Evolutionary conservation across 2,888 invertebrate genomes (phyloP), one percentile per base, ranked within the genome.

Genomic region (Leptothorax acervorum): DNA sequence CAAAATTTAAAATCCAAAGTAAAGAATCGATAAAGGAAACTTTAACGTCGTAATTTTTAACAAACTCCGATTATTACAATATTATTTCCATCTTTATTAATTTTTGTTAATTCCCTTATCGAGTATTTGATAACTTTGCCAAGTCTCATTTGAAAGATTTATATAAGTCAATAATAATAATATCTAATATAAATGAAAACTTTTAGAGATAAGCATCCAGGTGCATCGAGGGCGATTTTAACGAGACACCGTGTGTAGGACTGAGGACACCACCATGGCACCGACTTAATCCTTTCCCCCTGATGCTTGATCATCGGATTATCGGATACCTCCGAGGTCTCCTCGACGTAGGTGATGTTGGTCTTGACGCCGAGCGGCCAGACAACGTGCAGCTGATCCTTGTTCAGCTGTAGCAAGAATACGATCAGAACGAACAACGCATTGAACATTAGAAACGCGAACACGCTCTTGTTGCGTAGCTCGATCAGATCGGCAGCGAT

Each of bases 401-500:
- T 99, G 96, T 99, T 99, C 96, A 99, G 97, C 97, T 99, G 99
- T 95, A 99, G 97, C 95, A 99, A 97, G 96, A 99, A 98, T 95
- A 99, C 99, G 96, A 99, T 98, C 96, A 99, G 97, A 95, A 99
- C 98, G 97, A 99, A 99, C 95, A 99, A 97, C 95, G 99, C 98
- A 97, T 99, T 99, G 97, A 99, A 98, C 99, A 99, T 99, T 96
- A 99, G 98, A 97, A 99, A 99, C 95, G 98, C 98, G 96, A 99
- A 99, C 94, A 99, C 98, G 94, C 98, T 98, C 95, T 99, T 99
- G 97, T 99, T 99, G 95, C 99, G 97, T 95, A 99, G 97, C 95
- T 99, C 99, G 95, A 98, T 97, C 95, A 99, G 96, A 95, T 99
- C 99, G 94, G 96, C 96, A 94, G 98, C 98, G 94, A 98, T 97